Evolutionary conservation across 2,888 invertebrate genomes (phyloP), one percentile per base, ranked within the genome.

Genomic region (Noctua comes): DNA sequence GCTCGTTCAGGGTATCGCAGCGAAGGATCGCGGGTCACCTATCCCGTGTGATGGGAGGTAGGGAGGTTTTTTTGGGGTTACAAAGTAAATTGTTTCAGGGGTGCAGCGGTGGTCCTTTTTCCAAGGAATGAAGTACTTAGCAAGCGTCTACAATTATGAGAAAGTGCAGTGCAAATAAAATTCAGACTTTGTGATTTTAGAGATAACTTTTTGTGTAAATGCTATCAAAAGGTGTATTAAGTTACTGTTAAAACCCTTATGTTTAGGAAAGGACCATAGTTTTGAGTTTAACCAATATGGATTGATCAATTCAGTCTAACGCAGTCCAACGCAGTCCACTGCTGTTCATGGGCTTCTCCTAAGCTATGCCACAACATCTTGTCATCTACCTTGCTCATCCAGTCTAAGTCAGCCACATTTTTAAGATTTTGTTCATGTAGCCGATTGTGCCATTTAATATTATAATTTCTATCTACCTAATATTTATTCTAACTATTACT

Each of bases 1-100:
- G 77, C 82, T 87, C 89, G 82, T 87, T 86, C 86, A 80, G 83
- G 86, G 84, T 84, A 83, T 78, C 79, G 62, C 80, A 43, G 21
- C 10, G 48, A 31, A 57, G 51, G 73, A 79, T 79, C 81, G 6
- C 68, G 68, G 48, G 27, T 79, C 81, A 84, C 81, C 72, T 80
- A 71, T 40, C 57, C 64, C 68, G 40, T 57, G 48, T 43, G 18
- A 69, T 77, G 48, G 40, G 31, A 18, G 48, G 13, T 1, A 18
- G 48, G 16, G 68, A 13, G 24, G 16, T 0, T 68, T 48, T 36
- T 68, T 64, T 40, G 68, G 46, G 59, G n/a, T 21, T n/a, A 48
- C 0, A 31, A 43, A 27, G 68, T 81, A 43, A 16, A 40, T 81
- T 48, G 71, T 64, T 51, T 51, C 0, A 16, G 8, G 27, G 48